Conservation (phyloP, 2,888 invertebrate genomes). For the Drosophila maculinotata region DNA sequence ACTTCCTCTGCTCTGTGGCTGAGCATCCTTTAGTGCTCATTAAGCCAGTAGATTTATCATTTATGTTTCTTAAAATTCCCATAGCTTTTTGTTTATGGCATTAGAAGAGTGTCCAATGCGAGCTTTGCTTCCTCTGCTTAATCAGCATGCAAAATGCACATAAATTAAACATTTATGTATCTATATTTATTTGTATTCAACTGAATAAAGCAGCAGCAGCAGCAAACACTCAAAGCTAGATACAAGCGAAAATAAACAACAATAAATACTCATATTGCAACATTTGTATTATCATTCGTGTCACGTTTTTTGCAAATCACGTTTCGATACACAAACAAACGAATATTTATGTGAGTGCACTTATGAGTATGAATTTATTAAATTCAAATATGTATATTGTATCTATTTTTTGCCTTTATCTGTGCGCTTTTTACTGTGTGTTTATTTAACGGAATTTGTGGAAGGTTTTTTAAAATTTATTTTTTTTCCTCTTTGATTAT, state of each 20-base stretch:
- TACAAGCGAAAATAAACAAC: constrained; percentile 25
- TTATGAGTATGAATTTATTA: constrained; percentile 31
- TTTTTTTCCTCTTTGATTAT: not conserved
- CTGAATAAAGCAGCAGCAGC: constrained; percentile 18
- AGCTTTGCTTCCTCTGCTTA: constrained; percentile 10
- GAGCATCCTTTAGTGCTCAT: constrained; percentile 28
- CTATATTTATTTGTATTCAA: constrained; percentile 24
- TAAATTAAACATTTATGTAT: constrained; percentile 36
- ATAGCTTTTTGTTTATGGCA: not conserved
- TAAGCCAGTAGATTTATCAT: not conserved
- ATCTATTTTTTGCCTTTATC: constrained; percentile 15
- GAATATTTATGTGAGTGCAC: constrained; percentile 39
- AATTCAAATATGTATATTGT: constrained; percentile 12
- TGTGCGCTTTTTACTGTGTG: constrained; percentile 24
- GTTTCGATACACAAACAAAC: constrained; percentile 57
- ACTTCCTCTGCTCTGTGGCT: constrained; percentile 25
- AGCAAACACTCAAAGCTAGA: constrained; percentile 27
- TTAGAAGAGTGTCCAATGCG: not conserved
- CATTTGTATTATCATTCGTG: constrained; percentile 53
- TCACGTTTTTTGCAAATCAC: constrained; percentile 78
- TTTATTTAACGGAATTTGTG: constrained; percentile 28
- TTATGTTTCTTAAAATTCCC: not conserved
- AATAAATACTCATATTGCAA: constrained; percentile 13
- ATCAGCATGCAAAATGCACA: constrained; percentile 27
- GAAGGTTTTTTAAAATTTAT: constrained; percentile 5